Conservation (phyloP, 2,888 invertebrate species). For the Tipula unca region DNA sequence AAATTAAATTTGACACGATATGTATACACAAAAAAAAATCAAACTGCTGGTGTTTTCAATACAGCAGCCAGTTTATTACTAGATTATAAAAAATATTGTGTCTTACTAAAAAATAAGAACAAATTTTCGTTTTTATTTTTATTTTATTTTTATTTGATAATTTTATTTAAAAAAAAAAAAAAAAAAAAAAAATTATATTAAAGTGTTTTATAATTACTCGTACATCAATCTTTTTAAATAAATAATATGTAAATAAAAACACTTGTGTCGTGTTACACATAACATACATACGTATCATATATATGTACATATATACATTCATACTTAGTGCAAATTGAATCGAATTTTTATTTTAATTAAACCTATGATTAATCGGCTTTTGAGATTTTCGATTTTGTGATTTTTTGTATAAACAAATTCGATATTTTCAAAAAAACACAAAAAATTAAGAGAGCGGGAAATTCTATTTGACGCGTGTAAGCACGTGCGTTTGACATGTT, state of each 20-base stretch:
- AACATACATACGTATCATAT: not conserved
- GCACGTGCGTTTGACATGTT: too few species aligned
- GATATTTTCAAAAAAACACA: too few species aligned
- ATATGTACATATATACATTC: too few species aligned
- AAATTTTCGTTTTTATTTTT: not conserved
- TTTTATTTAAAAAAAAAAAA: not conserved
- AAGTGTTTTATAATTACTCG: not conserved
- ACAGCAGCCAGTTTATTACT: constrained; percentile 14
- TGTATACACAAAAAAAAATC: not conserved
- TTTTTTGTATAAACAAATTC: too few species aligned
- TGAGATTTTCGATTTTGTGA: not conserved
- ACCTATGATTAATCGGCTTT: too few species aligned
- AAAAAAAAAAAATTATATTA: not conserved
- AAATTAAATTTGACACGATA: not conserved
- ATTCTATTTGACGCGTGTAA: too few species aligned
- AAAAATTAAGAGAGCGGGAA: too few species aligned
- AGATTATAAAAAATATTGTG: not conserved
- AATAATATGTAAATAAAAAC: not conserved
- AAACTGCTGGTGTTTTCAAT: not conserved
- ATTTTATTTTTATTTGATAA: not conserved
- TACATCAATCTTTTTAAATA: not conserved
- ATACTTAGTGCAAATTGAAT: not conserved
- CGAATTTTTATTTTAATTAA: too few species aligned
- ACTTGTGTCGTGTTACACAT: not conserved
- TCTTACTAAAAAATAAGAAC: not conserved